phyloP scores from a whole-genome alignment of 2,113 vertebrate species.

The Muscicapa adusta region DNA sequence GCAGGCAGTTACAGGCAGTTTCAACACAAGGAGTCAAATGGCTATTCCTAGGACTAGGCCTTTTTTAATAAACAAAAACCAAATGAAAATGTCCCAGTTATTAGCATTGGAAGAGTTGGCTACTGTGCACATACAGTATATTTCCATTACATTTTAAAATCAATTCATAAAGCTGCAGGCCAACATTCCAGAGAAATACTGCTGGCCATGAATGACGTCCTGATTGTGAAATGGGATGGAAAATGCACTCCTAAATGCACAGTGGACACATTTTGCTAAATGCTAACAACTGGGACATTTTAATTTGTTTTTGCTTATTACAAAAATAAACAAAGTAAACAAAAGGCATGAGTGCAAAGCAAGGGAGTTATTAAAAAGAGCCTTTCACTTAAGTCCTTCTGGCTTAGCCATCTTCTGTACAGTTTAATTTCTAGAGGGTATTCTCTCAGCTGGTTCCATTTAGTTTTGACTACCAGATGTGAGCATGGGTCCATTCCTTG shows the following conservation, averaged over 20 bases:
- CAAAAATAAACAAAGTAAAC: conserved; percentile 60
- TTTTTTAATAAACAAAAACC: conserved; percentile 53
- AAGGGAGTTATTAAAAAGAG: conserved; percentile 50
- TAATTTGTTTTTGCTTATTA: conserved; percentile 64
- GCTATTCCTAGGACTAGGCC: conserved; percentile 22
- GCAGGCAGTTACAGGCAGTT: background rate
- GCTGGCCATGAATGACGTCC: conserved; percentile 50
- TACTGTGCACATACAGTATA: conserved; percentile 52
- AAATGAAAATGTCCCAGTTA: conserved; percentile 28
- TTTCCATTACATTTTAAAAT: conserved; percentile 59
- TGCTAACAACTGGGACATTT: conserved; percentile 44
- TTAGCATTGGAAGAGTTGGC: conserved; percentile 52
- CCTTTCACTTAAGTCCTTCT: conserved; percentile 57
- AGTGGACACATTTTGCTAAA: conserved; percentile 50
- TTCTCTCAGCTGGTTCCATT: conserved; percentile 50
- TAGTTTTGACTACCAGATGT: conserved; percentile 64
- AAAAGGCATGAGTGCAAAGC: conserved; percentile 55
- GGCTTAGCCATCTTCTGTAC: conserved; percentile 44
- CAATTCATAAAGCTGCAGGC: conserved; percentile 59
- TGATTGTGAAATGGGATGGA: conserved; percentile 53
- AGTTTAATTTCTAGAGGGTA: conserved; percentile 60
- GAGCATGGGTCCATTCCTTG: conserved; percentile 23
- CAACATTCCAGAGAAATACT: conserved; percentile 30
- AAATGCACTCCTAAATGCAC: conserved; percentile 31
- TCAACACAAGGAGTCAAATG: conserved; percentile 30